Percentiles rank a stretch among this genome's conserved stretches.
These are phyloP conservation scores for Ooceraea biroi DNA, from an alignment of 1,140 invertebrate species.

Conservation along the genomic window DNA sequence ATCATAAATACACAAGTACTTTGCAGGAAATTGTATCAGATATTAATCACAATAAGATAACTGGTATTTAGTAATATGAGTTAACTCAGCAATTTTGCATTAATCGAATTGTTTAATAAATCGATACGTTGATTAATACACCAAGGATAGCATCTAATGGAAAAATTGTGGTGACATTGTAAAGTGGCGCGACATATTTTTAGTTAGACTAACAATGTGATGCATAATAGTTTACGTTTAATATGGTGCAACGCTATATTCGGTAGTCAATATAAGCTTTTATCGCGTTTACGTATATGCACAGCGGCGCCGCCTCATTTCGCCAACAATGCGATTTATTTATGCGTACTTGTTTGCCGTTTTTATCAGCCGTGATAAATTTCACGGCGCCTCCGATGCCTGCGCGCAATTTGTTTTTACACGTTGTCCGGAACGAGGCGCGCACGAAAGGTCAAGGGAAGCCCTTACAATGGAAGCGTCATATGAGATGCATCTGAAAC, in stretches of 20 bases:
- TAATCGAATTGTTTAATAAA: too few species aligned
- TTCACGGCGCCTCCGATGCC: not conserved
- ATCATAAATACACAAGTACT: not conserved
- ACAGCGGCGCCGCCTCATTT: constrained; percentile 32
- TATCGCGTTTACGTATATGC: constrained; percentile 20
- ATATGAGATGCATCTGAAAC: not conserved
- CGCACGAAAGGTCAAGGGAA: constrained; percentile 17
- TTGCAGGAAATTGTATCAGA: not conserved
- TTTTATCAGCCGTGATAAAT: constrained; percentile 54
- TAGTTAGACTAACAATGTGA: constrained; percentile 6
- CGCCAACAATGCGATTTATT: constrained; percentile 46
- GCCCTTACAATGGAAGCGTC: not conserved
- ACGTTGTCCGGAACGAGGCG: not conserved
- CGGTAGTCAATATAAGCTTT: constrained; percentile 20
- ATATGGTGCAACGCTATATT: not conserved
- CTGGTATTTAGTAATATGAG: too few species aligned
- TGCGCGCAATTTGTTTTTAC: not conserved
- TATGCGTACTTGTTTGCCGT: constrained; percentile 42
- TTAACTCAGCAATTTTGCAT: too few species aligned
- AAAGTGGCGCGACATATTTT: constrained; percentile 2
- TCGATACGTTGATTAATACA: not conserved
- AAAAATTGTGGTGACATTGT: not conserved
- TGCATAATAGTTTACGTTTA: not conserved
- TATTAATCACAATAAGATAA: too few species aligned
- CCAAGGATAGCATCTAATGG: not conserved